These are phyloP conservation scores for Notarius quadriscutis DNA, from an alignment of 2,113 vertebrate genomes.

Conservation along the genomic window DNA sequence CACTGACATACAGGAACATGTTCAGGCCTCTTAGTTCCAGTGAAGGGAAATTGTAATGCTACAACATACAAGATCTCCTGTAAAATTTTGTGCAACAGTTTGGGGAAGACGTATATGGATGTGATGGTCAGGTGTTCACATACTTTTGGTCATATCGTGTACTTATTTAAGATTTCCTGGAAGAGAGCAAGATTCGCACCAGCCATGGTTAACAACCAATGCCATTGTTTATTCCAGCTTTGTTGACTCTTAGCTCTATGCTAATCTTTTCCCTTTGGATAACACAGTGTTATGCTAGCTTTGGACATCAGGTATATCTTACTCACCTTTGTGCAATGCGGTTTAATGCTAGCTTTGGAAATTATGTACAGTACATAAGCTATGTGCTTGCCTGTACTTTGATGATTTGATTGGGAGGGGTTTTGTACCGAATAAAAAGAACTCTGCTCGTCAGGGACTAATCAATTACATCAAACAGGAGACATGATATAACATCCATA, in stretches of 20 bases:
- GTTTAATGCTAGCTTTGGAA: not conserved
- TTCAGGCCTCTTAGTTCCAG: not conserved
- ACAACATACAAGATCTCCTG: not conserved
- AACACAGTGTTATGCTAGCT: not conserved
- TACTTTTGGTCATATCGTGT: not conserved
- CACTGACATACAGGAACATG: not conserved
- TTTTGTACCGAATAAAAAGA: not conserved
- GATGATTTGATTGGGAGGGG: not conserved
- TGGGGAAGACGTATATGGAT: not conserved
- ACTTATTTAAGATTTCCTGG: not conserved
- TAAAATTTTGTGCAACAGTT: not conserved
- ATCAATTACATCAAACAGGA: slow-evolving; percentile 12
- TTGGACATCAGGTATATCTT: not conserved
- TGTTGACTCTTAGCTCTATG: not conserved
- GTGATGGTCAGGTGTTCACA: not conserved
- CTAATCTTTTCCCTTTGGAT: not conserved
- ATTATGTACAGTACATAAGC: not conserved
- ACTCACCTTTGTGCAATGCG: not conserved
- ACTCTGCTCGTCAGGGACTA: not conserved
- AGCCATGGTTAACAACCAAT: not conserved
- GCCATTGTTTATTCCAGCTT: not conserved
- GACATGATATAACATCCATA: slow-evolving; percentile 7
- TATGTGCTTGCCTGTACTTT: not conserved
- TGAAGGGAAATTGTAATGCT: not conserved
- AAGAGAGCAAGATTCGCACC: not conserved